Evolutionary conservation across 2,113 vertebrate species (phyloP).

Genomic region (Tragelaphus imberbis): DNA sequence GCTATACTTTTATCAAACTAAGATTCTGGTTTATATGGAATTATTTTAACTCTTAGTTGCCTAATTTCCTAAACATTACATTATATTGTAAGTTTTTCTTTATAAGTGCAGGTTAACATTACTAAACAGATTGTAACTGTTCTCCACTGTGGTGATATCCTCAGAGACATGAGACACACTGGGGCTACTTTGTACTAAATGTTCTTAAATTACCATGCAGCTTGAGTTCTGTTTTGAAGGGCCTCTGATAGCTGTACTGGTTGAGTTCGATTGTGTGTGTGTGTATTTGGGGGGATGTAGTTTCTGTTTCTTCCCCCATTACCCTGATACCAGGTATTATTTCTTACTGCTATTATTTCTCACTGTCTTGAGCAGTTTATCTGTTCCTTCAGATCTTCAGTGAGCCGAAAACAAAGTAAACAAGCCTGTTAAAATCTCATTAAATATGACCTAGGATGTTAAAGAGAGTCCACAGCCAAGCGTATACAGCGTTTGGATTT

Average conservation of each 20-base stretch:
- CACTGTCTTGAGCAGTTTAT: not conserved
- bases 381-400: not conserved
- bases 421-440: slow-evolving; percentile 28
- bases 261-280: not conserved
- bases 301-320: not conserved
- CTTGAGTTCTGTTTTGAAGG: slow-evolving; percentile 16
- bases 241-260: not conserved
- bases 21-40: slow-evolving; percentile 18
- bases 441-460: not conserved
- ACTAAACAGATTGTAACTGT: not conserved
- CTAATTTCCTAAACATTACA: not conserved
- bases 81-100: not conserved
- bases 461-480: not conserved
- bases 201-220: not conserved
- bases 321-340: not conserved
- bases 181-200: slow-evolving; percentile 12
- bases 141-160: not conserved
- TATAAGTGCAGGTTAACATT: not conserved
- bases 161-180: not conserved
- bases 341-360: not conserved
- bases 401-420: slow-evolving; percentile 38
- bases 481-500: not conserved
- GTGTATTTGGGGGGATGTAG: not conserved
- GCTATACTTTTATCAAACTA: slow-evolving; percentile 15
- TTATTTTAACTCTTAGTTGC: slow-evolving; percentile 34